Evolutionary conservation across 2,888 invertebrate genomes (phyloP), one percentile per base, ranked within the genome.

Genomic region (Sycophila texana): DNA sequence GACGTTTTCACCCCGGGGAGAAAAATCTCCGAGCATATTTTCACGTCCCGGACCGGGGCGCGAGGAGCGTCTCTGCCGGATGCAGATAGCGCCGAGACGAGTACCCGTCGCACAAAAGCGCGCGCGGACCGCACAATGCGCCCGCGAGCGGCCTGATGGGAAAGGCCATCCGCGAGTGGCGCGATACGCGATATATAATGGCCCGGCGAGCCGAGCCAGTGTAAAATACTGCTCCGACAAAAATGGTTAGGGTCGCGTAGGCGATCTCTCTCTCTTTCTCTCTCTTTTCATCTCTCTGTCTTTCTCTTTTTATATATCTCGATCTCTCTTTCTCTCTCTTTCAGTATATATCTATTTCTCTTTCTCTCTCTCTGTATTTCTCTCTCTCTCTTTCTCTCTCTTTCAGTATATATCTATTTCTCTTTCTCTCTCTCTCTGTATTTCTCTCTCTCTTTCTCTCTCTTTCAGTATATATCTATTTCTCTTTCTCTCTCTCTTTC

Each of bases 21-120:
- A 90, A 89, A 89, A 90, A 89, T 89, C 87, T 88, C 86, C 83
- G 84, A 88, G 85, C 87, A 89, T 89, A 89, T 89, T 89, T 90
- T 88, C 87, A 87, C 86, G 89, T 88, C 89, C 87, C 86, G 53
- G 53, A 79, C 82, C 83, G 84, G 84, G 86, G 74, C 51, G 51
- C 58, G 61, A 57, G 80, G 74, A 77, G 84, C 85, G 87, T 86
- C 87, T 88, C 88, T 88, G 89, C 89, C 90, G 90, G 90, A 90
- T 90, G 89, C 88, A 90, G 90, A 90, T 90, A 90, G 89, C 87
- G 83, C 74, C 4, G 66, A 66, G 22, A 39, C n/a, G 63, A 47
- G 61, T 39, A 39, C 39, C 39, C 39, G 39, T 39, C 39, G 39
- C 39, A 39, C 39, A 47, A 39, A 39, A 39, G 39, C 39, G 39